A percentile compares a stretch with the other conserved stretches of the same genome.
Evolutionary conservation across 2,113 vertebrate genomes (phyloP).

Genomic region (Amblyornis subalaris): DNA sequence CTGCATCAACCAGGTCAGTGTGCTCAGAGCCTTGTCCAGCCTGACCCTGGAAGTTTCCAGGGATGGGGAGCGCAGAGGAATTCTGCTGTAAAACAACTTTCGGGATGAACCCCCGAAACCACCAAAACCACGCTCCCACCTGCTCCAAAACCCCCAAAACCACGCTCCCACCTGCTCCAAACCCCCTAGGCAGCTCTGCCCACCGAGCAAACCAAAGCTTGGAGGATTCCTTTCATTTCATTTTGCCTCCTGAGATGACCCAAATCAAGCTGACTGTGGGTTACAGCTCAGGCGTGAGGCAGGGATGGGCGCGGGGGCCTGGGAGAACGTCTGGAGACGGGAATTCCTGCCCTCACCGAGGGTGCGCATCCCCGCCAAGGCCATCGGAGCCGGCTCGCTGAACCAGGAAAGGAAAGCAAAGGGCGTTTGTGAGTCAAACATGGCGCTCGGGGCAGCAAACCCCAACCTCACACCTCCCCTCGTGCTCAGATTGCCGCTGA

Average conservation of each 20-base stretch:
- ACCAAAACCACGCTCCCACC: accelerated
- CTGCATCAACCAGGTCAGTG: background rate
- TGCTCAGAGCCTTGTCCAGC: background rate
- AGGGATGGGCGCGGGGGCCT: background rate
- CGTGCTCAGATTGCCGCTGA: background rate
- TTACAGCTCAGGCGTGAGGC: background rate
- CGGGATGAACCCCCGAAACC: background rate
- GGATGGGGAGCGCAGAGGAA: background rate
- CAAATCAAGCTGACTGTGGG: background rate
- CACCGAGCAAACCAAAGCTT: background rate
- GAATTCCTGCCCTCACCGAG: background rate
- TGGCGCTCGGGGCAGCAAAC: background rate
- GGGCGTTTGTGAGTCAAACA: accelerated
- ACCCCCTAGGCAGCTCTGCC: accelerated
- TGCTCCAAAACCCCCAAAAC: accelerated
- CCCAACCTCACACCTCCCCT: background rate
- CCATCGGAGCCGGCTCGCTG: background rate
- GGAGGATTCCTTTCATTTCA: background rate
- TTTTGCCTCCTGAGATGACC: background rate
- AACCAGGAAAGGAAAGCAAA: background rate
- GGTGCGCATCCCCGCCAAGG: background rate
- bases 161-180: background rate
- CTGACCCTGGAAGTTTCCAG: background rate
- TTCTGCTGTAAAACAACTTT: background rate
- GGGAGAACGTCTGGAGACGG: accelerated